Percentiles rank a stretch among this genome's conserved stretches.
phyloP scores from a whole-genome alignment of 2,797 vertebrate species.

The Pangasius macronema region DNA sequence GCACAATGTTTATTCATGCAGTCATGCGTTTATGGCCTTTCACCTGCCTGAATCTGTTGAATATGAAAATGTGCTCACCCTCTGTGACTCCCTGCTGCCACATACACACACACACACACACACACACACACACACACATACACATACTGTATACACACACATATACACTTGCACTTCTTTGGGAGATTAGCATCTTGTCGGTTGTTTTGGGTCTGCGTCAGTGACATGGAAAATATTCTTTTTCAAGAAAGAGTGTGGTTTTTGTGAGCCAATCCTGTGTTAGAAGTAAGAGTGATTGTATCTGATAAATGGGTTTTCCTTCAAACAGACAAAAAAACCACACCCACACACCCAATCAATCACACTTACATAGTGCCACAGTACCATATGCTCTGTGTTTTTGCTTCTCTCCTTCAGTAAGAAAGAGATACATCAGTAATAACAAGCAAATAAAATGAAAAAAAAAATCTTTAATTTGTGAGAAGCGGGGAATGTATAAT shows the following conservation, averaged over 20 bases:
- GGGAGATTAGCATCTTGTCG: slow-evolving; percentile 57
- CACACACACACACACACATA: slow-evolving; percentile 17
- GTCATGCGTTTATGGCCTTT: slow-evolving; percentile 71
- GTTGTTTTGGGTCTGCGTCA: slow-evolving; percentile 51
- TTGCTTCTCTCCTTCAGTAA: not conserved
- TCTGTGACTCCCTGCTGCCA: slow-evolving; percentile 38
- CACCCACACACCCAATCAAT: slow-evolving; percentile 5
- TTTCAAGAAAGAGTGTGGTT: slow-evolving; percentile 63
- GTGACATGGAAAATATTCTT: slow-evolving; percentile 64
- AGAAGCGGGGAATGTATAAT: slow-evolving; percentile 23
- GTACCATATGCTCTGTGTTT: slow-evolving; percentile 18
- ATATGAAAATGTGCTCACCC: slow-evolving; percentile 69
- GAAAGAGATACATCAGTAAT: slow-evolving; percentile 18
- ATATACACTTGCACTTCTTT: not conserved
- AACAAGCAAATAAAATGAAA: slow-evolving; percentile 4
- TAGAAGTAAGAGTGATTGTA: slow-evolving; percentile 64
- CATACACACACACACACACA: slow-evolving; percentile 37
- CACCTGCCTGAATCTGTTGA: slow-evolving; percentile 70
- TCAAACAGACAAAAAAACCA: slow-evolving; percentile 8
- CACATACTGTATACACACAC: not conserved
- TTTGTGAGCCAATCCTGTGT: slow-evolving; percentile 70
- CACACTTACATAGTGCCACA: slow-evolving; percentile 23
- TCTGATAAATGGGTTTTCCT: slow-evolving; percentile 57
- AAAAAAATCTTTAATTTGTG: not conserved
- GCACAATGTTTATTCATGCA: slow-evolving; percentile 79